phyloP scores from a whole-genome alignment of 1,140 invertebrate species.

The Neelides sp. region DNA sequence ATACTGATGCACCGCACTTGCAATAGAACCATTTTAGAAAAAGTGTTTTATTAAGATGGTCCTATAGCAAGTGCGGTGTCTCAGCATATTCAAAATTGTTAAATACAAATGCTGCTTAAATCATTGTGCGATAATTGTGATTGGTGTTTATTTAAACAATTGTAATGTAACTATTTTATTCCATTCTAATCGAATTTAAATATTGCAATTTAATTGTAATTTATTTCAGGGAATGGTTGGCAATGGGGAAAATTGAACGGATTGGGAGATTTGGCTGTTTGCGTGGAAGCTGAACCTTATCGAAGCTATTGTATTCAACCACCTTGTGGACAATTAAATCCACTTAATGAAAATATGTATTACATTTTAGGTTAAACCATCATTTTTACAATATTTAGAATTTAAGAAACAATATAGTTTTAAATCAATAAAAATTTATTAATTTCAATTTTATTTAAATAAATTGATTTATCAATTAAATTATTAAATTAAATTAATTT shows the following conservation, averaged over 20 bases:
- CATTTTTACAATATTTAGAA: not conserved
- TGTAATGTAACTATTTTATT: too few species aligned
- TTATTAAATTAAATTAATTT: not conserved
- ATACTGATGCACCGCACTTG: not conserved
- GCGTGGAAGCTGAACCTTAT: conserved; percentile 32
- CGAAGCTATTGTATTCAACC: conserved; percentile 22
- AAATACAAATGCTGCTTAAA: not conserved
- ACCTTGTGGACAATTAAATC: conserved; percentile 33
- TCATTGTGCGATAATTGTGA: not conserved
- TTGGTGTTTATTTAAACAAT: not conserved
- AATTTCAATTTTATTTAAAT: too few species aligned
- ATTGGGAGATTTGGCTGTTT: conserved; percentile 32
- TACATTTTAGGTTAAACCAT: conserved; percentile 32
- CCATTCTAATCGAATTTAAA: not conserved
- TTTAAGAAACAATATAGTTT: not conserved
- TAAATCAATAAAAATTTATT: not conserved
- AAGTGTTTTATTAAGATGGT: conserved; percentile 1
- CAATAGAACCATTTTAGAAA: not conserved
- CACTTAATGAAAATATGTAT: conserved; percentile 32
- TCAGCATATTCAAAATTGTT: not conserved
- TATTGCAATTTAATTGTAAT: not conserved
- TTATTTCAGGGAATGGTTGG: conserved; percentile 46
- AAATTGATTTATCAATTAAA: too few species aligned
- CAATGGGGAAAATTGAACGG: conserved; percentile 48
- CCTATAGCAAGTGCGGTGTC: too few species aligned